phyloP scores from a whole-genome alignment of 2,888 invertebrate genomes.

The Hirudinaria manillensis region DNA sequence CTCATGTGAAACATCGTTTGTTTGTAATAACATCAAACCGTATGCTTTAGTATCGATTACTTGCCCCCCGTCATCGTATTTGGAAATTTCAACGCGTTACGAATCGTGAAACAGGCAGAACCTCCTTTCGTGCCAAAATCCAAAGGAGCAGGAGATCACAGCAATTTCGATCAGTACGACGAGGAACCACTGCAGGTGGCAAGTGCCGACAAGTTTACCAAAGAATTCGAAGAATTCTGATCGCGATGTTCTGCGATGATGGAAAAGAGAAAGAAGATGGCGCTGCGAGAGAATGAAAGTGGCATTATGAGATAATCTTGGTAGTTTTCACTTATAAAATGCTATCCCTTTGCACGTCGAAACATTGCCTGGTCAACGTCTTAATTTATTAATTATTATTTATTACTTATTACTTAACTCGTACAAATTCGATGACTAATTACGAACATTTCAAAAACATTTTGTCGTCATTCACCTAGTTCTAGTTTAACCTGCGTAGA shows the following conservation, averaged over 20 bases:
- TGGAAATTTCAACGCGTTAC: background rate
- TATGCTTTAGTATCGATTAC: background rate
- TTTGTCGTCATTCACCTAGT: too few species aligned
- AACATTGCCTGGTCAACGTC: too few species aligned
- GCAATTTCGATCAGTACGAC: constrained; percentile 34
- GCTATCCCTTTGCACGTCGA: too few species aligned
- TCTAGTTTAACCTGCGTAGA: too few species aligned
- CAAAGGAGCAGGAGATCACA: constrained; percentile 33
- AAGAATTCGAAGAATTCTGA: constrained; percentile 34
- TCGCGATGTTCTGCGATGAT: background rate
- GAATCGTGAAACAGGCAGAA: constrained; percentile 28
- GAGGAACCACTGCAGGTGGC: constrained; percentile 33
- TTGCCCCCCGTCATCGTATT: background rate
- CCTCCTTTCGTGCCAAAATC: constrained; percentile 34
- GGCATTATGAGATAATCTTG: too few species aligned
- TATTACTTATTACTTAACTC: too few species aligned
- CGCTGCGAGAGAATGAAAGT: too few species aligned
- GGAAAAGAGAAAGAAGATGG: too few species aligned
- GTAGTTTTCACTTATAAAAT: too few species aligned
- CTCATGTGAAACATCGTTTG: background rate
- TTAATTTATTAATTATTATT: too few species aligned
- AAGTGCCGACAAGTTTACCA: constrained; percentile 29
- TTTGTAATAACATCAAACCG: background rate
- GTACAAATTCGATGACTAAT: too few species aligned
- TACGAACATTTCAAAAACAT: too few species aligned